Evolutionary conservation across 2,888 invertebrate species (phyloP).

Genomic region (Dione vanillae): DNA sequence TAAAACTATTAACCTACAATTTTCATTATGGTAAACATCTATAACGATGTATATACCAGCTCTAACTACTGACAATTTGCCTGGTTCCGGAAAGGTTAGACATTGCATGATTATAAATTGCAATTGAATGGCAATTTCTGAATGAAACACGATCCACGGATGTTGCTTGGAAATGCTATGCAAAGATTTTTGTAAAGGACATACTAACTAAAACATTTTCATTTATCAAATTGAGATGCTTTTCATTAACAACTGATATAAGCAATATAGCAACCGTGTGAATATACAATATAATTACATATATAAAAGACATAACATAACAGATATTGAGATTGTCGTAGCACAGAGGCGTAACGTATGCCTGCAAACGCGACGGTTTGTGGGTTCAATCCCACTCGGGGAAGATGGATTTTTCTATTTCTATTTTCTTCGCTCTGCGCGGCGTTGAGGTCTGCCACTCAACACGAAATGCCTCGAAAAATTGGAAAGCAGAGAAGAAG

Average conservation of each 20-base stretch:
- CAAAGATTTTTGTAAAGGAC: background rate
- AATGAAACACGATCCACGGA: background rate
- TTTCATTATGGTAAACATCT: background rate
- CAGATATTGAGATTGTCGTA: too few relatives aligned
- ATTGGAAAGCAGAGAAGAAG: too few relatives aligned
- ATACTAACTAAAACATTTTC: background rate
- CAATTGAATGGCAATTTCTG: constrained; percentile 6
- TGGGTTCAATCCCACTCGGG: too few relatives aligned
- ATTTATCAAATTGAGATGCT: background rate
- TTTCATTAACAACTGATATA: background rate
- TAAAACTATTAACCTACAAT: background rate
- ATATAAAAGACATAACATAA: background rate
- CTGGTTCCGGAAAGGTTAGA: constrained; percentile 8
- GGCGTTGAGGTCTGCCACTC: too few relatives aligned
- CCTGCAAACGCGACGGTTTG: too few relatives aligned
- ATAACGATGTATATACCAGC: background rate
- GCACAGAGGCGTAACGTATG: too few relatives aligned
- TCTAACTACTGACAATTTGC: background rate
- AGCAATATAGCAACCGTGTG: background rate
- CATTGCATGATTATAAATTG: background rate
- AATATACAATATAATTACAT: background rate
- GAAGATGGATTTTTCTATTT: too few relatives aligned
- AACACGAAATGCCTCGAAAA: too few relatives aligned
- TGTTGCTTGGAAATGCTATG: background rate
- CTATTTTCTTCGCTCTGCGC: too few relatives aligned